phyloP scores from a whole-genome alignment of 1,140 invertebrate genomes.

The Ceratosolen solmsi region DNA sequence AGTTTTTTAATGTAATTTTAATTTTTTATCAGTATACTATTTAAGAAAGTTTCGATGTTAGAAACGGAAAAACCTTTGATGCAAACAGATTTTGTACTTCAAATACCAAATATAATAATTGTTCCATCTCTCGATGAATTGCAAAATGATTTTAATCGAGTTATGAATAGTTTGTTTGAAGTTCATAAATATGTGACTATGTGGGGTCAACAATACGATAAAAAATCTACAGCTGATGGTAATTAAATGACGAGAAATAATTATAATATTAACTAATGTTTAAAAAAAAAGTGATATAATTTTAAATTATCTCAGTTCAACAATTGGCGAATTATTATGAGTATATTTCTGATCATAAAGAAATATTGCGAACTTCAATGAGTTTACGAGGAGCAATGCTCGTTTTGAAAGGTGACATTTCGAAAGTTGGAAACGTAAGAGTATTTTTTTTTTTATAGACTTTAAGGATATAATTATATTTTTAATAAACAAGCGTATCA shows the following conservation, averaged over 20 bases:
- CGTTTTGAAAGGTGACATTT: constrained; percentile 78
- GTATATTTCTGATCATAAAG: constrained; percentile 85
- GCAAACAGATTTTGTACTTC: constrained; percentile 76
- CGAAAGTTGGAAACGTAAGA: constrained; percentile 60
- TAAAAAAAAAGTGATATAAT: neutral
- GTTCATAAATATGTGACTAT: constrained; percentile 78
- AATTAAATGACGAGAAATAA: neutral
- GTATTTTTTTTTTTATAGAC: constrained; percentile 1
- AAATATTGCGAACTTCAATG: constrained; percentile 81
- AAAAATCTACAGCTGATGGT: neutral
- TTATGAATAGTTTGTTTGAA: constrained; percentile 78
- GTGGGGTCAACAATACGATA: constrained; percentile 78
- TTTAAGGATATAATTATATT: constrained; percentile 5
- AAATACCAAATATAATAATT: constrained; percentile 78
- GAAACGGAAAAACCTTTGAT: constrained; percentile 74
- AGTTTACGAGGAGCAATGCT: constrained; percentile 81
- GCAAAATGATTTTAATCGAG: constrained; percentile 80
- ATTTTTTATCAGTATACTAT: constrained; percentile 60
- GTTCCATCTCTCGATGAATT: constrained; percentile 81
- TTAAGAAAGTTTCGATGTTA: constrained; percentile 69
- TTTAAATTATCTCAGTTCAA: neutral
- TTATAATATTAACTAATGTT: neutral
- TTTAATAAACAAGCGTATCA: neutral
- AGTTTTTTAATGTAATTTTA: too few relatives aligned
- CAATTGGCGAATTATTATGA: constrained; percentile 76